Evolutionary conservation across 64 coral and sea anemone species (phyloP).

Genomic region (Cladopsammia gracilis): DNA sequence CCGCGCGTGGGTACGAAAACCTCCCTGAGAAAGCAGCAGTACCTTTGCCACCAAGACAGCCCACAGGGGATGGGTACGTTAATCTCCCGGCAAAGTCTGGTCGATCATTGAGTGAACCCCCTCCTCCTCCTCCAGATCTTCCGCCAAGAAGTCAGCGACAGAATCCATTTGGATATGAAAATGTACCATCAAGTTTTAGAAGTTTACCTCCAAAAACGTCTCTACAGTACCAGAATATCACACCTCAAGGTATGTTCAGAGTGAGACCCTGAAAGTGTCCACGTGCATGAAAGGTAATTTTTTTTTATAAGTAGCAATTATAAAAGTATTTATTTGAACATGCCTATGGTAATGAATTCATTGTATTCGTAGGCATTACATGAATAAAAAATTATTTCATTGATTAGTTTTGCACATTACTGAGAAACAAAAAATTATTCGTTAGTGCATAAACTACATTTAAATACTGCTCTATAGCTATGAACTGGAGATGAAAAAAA

Average conservation of each 20-base stretch:
- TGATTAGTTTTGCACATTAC: no score
- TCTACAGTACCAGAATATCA: slow-evolving; percentile 12
- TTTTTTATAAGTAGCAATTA: no score
- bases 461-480: no score
- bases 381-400: no score
- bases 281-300: no score
- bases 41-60: background rate
- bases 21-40: background rate
- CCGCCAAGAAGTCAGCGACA: background rate
- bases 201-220: background rate
- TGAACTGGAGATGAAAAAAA: no score
- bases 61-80: background rate
- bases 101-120: background rate
- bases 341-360: no score
- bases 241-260: background rate
- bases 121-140: background rate
- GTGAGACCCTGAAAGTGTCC: no score
- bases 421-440: no score
- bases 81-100: background rate
- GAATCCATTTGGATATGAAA: background rate
- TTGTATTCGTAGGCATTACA: no score
- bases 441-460: no score
- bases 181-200: background rate
- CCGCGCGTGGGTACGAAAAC: slow-evolving; percentile 17
- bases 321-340: no score